Evolutionary conservation across 2,113 vertebrate species (phyloP).

Genomic region (Heptranchias perlo): DNA sequence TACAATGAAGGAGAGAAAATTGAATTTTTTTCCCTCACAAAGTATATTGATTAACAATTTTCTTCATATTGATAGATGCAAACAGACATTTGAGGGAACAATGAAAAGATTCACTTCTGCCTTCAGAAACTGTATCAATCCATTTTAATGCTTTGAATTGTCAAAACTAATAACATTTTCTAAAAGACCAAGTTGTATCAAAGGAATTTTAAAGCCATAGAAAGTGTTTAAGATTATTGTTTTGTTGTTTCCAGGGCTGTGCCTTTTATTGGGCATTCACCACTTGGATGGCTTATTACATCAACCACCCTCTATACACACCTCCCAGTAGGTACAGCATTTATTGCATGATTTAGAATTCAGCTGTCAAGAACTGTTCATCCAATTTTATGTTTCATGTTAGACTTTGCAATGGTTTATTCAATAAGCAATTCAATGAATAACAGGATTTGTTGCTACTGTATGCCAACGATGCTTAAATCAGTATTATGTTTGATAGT

Average conservation of each 20-base stretch:
- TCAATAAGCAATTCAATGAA: neutral
- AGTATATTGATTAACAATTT: neutral
- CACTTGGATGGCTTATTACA: conserved; percentile 65
- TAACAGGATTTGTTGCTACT: neutral
- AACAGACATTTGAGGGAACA: neutral
- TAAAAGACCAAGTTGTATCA: neutral
- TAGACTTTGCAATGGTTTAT: neutral
- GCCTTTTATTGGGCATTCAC: conserved; percentile 67
- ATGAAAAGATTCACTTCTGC: neutral
- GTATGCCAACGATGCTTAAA: neutral
- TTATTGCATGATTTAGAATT: conserved; percentile 16
- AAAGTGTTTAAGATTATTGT: conserved; percentile 40
- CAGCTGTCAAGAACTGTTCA: neutral
- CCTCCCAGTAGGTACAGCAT: conserved; percentile 61
- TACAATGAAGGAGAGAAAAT: neutral
- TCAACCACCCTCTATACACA: conserved; percentile 67
- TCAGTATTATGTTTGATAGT: neutral
- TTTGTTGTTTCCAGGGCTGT: conserved; percentile 58
- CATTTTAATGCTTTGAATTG: neutral
- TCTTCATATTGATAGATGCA: neutral
- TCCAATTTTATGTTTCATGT: neutral
- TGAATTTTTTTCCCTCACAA: neutral
- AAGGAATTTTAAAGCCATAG: conserved; percentile 42
- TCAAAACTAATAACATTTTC: neutral
- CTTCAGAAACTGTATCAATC: neutral